Conservation (phyloP, 2,113 vertebrate species). For the Oreochromis niloticus region DNA sequence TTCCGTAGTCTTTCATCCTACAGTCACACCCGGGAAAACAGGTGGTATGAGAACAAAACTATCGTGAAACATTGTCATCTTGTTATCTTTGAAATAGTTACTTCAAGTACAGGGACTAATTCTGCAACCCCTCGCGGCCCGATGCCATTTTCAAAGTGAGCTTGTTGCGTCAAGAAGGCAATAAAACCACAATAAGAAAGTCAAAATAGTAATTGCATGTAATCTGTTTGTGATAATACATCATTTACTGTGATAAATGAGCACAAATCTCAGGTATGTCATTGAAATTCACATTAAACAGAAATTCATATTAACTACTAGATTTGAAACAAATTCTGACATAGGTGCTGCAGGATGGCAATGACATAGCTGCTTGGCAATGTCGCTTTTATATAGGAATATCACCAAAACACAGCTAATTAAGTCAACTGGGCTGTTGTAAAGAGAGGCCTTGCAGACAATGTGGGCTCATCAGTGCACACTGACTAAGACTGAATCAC, state of each 20-base stretch:
- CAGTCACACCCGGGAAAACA: background rate
- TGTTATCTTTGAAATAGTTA: background rate
- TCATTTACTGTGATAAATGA: background rate
- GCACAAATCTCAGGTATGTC: background rate
- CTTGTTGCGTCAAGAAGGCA: background rate
- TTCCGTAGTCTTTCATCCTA: accelerated
- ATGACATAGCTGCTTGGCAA: background rate
- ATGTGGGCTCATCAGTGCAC: background rate
- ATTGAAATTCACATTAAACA: background rate
- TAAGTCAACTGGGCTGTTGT: too few species aligned
- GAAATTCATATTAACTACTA: background rate
- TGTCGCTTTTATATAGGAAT: background rate
- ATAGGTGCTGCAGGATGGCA: too few species aligned
- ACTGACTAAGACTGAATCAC: background rate
- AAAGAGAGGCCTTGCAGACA: background rate
- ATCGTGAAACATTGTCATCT: background rate
- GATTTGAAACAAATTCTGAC: too few species aligned
- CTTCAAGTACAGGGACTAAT: accelerated
- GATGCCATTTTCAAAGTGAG: background rate
- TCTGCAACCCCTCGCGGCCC: background rate
- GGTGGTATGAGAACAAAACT: background rate
- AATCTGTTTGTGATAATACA: background rate
- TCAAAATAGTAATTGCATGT: background rate
- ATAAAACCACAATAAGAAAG: background rate
- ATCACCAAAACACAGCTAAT: background rate